phyloP scores from a whole-genome alignment of 1,140 invertebrate species.

The Pseudomyrmex pallidus region DNA sequence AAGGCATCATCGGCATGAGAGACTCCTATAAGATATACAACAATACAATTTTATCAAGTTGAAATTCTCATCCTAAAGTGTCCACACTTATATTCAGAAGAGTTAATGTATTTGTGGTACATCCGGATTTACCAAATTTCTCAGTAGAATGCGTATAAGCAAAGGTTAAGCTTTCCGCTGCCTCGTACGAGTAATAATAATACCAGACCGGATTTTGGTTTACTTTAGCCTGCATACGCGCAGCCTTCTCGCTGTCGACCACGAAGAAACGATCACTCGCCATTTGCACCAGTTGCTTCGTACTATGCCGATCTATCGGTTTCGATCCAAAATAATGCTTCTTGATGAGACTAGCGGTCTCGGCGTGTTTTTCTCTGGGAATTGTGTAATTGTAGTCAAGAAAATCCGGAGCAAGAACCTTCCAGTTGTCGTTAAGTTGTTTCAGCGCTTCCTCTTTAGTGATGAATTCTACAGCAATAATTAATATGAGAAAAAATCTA shows the following conservation, averaged over 20 bases:
- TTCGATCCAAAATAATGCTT: conserved; percentile 86
- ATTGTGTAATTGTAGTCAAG: conserved; percentile 88
- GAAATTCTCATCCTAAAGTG: not conserved
- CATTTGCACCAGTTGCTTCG: conserved; percentile 81
- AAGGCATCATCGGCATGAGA: conserved; percentile 87
- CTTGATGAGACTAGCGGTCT: conserved; percentile 85
- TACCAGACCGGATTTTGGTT: conserved; percentile 87
- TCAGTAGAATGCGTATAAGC: conserved; percentile 79
- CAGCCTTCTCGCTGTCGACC: conserved; percentile 85
- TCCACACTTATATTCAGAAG: not conserved
- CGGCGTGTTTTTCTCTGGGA: conserved; percentile 79
- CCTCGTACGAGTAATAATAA: conserved; percentile 87
- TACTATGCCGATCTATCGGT: conserved; percentile 77
- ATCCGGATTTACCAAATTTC: conserved; percentile 86
- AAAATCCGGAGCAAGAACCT: conserved; percentile 85
- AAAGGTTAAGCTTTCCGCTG: conserved; percentile 85
- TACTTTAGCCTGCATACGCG: conserved; percentile 85
- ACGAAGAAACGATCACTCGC: conserved; percentile 87
- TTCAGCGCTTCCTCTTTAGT: conserved; percentile 80
- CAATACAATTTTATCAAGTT: conserved; percentile 13
- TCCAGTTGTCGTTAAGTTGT: conserved; percentile 86
- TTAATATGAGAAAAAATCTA: not conserved
- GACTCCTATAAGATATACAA: conserved; percentile 83
- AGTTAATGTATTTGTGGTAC: conserved; percentile 19
- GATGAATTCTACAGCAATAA: conserved; percentile 83